Conservation (phyloP, 2,113 vertebrate genomes). For the Bujurquina vittata region DNA sequence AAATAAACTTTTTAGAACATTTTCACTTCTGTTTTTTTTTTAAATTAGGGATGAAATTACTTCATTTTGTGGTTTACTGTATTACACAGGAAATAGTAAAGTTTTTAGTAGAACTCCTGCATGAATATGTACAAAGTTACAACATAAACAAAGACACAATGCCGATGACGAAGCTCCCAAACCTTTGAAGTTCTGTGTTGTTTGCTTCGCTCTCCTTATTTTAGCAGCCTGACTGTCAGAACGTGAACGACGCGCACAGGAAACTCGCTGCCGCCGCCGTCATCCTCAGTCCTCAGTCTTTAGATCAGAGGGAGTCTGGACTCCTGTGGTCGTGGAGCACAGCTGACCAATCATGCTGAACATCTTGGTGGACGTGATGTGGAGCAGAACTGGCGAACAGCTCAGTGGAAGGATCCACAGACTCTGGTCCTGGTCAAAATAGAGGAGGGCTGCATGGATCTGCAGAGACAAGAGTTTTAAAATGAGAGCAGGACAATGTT, state of each 20-base stretch:
- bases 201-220: neutral
- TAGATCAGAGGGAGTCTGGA: no score
- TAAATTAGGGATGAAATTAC: neutral
- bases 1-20: neutral
- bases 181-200: neutral
- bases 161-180: neutral
- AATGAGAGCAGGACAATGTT: neutral
- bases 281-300: no score
- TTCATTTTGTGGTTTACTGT: neutral
- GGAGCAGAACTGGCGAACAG: neutral
- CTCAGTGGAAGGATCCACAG: neutral
- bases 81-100: neutral
- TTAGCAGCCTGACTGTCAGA: neutral
- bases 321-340: no score
- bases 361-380: neutral
- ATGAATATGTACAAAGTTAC: neutral
- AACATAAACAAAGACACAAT: neutral
- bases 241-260: neutral
- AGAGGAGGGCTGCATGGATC: neutral
- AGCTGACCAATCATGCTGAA: neutral
- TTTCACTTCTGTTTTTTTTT: neutral
- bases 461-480: neutral
- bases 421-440: neutral
- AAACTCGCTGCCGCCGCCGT: no score
- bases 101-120: neutral